These are phyloP conservation scores for Hypselothyrea guttata DNA, from an alignment of 2,888 invertebrate genomes.

Conservation along the genomic window DNA sequence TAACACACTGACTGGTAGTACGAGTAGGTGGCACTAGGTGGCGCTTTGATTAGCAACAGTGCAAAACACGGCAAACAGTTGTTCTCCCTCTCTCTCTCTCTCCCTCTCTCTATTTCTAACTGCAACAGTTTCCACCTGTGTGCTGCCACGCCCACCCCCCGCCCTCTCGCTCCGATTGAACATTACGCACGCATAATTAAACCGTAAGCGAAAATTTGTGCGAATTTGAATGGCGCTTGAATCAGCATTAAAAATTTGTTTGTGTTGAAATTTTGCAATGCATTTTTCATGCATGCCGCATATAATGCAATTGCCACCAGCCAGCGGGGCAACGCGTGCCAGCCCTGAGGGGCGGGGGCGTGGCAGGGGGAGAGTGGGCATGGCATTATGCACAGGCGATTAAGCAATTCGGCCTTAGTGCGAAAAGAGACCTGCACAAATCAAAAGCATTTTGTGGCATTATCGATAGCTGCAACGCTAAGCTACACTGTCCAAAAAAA, in stretches of 20 bases:
- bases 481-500: too few relatives aligned
- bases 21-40: constrained; percentile 1
- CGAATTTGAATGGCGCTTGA: constrained; percentile 53
- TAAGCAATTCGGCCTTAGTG: constrained; percentile 55
- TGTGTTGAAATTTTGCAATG: constrained; percentile 49
- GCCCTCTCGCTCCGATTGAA: constrained; percentile 29
- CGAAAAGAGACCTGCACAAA: constrained; percentile 43
- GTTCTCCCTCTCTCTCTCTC: too few relatives aligned
- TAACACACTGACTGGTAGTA: not conserved
- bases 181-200: constrained; percentile 66
- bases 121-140: not conserved
- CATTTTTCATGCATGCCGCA: constrained; percentile 54
- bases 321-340: not conserved
- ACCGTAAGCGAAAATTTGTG: constrained; percentile 51
- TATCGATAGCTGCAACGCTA: constrained; percentile 31
- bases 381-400: constrained; percentile 65
- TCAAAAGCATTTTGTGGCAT: constrained; percentile 55
- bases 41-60: constrained; percentile 44
- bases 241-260: constrained; percentile 61
- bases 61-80: constrained; percentile 4
- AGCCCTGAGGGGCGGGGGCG: not conserved
- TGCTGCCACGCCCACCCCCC: not conserved
- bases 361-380: constrained; percentile 1
- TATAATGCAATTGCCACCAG: constrained; percentile 45
- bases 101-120: too few relatives aligned